Percentiles rank a stretch among this genome's conserved stretches.
These are phyloP conservation scores for Mirounga angustirostris DNA, from an alignment of 2,113 vertebrate genomes.

Conservation along the genomic window DNA sequence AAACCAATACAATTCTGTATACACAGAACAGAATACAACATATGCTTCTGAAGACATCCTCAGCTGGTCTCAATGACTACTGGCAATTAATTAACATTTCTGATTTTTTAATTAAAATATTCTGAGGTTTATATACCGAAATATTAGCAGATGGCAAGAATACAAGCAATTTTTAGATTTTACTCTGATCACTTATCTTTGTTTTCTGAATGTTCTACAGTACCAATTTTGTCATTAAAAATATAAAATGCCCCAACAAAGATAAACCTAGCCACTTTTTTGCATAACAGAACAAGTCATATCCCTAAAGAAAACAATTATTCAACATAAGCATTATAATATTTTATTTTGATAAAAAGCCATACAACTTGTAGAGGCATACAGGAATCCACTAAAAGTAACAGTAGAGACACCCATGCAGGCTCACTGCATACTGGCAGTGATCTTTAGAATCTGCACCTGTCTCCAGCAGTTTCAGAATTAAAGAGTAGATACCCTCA, in stretches of 20 bases:
- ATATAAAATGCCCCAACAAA: slow-evolving; percentile 44
- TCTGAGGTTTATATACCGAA: slow-evolving; percentile 26
- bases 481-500: neutral
- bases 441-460: neutral
- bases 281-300: slow-evolving; percentile 8
- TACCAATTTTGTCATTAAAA: slow-evolving; percentile 43
- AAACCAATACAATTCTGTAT: slow-evolving; percentile 7
- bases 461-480: slow-evolving; percentile 31
- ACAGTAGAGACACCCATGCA: slow-evolving; percentile 8
- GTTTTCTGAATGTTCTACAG: slow-evolving; percentile 18
- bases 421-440: neutral
- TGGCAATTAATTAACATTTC: neutral
- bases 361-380: neutral
- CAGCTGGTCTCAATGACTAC: neutral
- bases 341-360: slow-evolving; percentile 23
- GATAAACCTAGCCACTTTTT: neutral
- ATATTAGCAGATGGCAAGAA: neutral
- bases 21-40: neutral
- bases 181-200: neutral
- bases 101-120: slow-evolving; percentile 28
- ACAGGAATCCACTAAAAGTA: slow-evolving; percentile 36
- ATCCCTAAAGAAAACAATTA: slow-evolving; percentile 28
- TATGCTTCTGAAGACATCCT: neutral
- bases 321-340: slow-evolving; percentile 11
- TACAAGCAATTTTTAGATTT: slow-evolving; percentile 35